A percentile compares a stretch with the other conserved stretches of the same genome.
Conservation (phyloP, 2,797 vertebrate genomes). For the Gouania willdenowi region DNA sequence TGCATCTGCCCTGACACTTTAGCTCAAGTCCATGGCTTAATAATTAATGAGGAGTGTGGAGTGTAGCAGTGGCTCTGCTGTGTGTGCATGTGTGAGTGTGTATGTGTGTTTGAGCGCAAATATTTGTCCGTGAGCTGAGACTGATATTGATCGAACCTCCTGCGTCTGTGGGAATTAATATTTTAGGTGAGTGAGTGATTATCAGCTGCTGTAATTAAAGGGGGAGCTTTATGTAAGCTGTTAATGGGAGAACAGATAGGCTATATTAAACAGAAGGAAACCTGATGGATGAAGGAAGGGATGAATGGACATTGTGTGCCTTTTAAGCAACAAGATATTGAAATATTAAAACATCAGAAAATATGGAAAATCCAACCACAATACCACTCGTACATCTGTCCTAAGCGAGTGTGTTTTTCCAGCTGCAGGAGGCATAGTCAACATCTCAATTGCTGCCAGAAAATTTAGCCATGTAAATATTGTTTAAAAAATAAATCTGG, state of each 20-base stretch:
- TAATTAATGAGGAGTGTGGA: constrained; percentile 72
- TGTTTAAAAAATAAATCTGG: no score
- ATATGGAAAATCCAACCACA: no score
- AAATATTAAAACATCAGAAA: no score
- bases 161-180: constrained; percentile 65
- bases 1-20: constrained; percentile 50
- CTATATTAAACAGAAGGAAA: neutral
- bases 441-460: no score
- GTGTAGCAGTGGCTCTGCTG: constrained; percentile 30
- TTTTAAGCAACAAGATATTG: no score
- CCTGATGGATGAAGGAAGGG: neutral
- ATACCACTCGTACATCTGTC: no score
- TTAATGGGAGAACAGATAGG: constrained; percentile 15
- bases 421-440: no score
- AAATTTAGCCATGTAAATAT: no score
- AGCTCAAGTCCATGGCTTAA: constrained; percentile 48
- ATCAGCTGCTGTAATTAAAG: constrained; percentile 46
- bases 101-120: constrained; percentile 1
- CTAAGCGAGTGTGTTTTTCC: no score
- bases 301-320: no score
- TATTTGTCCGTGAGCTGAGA: constrained; percentile 24
- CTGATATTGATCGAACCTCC: constrained; percentile 70
- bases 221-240: constrained; percentile 21
- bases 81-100: neutral
- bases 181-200: constrained; percentile 60